Percentiles rank a stretch among this genome's conserved stretches.
These are phyloP conservation scores for Ashinkailepas kermadecensis DNA, from an alignment of 2,888 invertebrate genomes.

Conservation along the genomic window DNA sequence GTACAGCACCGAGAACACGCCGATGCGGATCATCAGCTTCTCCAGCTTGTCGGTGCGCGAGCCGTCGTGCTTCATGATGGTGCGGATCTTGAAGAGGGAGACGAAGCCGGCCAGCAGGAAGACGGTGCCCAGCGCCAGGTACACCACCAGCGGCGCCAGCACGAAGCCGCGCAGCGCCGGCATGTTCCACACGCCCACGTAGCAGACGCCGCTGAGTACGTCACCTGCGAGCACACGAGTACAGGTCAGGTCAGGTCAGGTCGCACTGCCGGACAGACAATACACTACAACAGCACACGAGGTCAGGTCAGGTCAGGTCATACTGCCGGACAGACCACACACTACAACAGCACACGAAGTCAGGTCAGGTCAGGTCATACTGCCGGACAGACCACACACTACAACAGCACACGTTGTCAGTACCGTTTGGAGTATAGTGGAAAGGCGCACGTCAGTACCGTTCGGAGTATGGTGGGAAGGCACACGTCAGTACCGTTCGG, in stretches of 20 bases:
- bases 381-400: no score
- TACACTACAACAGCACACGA: no score
- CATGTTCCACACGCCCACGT: slow-evolving; percentile 85
- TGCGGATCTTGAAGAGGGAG: slow-evolving; percentile 82
- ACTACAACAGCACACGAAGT: no score
- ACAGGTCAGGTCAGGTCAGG: background rate
- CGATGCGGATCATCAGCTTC: slow-evolving; percentile 92
- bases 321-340: no score
- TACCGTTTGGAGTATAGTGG: no score
- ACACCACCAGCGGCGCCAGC: slow-evolving; percentile 73
- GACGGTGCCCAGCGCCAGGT: slow-evolving; percentile 80
- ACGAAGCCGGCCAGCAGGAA: slow-evolving; percentile 89
- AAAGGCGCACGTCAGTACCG: no score
- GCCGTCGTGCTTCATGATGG: slow-evolving; percentile 78
- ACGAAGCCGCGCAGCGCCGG: slow-evolving; percentile 78
- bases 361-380: no score
- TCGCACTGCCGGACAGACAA: no score
- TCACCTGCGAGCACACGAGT: slow-evolving; percentile 54
- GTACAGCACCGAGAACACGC: slow-evolving; percentile 88
- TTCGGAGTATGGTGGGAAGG: no score
- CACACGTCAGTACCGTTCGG: no score
- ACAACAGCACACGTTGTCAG: no score
- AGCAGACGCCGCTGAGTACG: slow-evolving; percentile 91
- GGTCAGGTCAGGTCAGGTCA: no score
- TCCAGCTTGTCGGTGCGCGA: slow-evolving; percentile 85